These are phyloP conservation scores for Eupithecia exiguata DNA, from an alignment of 2,888 invertebrate genomes.

Conservation along the genomic window DNA sequence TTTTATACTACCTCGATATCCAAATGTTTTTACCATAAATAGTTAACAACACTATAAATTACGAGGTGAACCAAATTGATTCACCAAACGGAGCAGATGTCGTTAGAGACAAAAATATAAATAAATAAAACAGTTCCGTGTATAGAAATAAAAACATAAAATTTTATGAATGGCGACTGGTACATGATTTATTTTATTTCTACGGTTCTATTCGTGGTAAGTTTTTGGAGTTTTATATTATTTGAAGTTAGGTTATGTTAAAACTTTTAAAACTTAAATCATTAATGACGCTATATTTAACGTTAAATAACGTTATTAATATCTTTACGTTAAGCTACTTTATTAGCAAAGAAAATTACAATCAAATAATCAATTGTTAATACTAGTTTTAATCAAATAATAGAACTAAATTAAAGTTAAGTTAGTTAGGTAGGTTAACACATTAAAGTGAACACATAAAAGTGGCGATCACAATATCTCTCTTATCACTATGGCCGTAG, in stretches of 20 bases:
- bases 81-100: constrained; percentile 61
- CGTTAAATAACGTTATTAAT: too few species aligned
- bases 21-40: constrained; percentile 5
- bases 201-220: constrained; percentile 12
- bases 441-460: too few species aligned
- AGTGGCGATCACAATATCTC: too few species aligned
- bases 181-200: constrained; percentile 33
- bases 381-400: too few species aligned
- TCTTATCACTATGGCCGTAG: too few species aligned
- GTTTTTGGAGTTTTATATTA: not conserved
- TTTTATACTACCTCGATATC: too few species aligned
- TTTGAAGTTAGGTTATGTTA: not conserved
- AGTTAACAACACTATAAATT: constrained; percentile 49
- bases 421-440: too few species aligned
- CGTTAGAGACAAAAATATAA: constrained; percentile 40
- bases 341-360: too few species aligned
- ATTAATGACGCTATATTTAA: not conserved
- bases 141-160: constrained; percentile 31
- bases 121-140: constrained; percentile 31
- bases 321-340: not conserved
- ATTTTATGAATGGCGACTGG: constrained; percentile 30
- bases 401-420: too few species aligned
- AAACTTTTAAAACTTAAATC: not conserved
- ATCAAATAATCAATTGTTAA: too few species aligned
- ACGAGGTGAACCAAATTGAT: constrained; percentile 55